Conservation (phyloP, 1,140 invertebrate genomes). For the Chelonus insularis region DNA sequence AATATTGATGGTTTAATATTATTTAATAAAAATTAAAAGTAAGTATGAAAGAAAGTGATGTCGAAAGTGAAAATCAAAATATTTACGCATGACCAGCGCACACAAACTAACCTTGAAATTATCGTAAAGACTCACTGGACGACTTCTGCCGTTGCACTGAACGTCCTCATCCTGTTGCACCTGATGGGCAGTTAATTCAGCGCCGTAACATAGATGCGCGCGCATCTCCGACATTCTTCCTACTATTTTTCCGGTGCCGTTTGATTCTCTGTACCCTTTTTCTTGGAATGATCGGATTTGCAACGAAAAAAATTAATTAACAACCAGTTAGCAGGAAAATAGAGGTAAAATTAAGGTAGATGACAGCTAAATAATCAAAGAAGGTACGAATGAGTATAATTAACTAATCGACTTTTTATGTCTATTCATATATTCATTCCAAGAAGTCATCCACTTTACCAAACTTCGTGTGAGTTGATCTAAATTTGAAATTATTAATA, state of each 20-base stretch:
- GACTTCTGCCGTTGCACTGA: slow-evolving; percentile 51
- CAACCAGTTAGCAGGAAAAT: no score
- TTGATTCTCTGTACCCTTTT: slow-evolving; percentile 6
- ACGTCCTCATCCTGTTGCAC: slow-evolving; percentile 42
- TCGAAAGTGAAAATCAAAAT: neutral
- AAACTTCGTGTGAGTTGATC: no score
- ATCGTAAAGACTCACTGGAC: slow-evolving; percentile 57
- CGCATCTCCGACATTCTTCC: slow-evolving; percentile 39
- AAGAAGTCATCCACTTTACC: no score
- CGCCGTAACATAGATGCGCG: slow-evolving; percentile 36
- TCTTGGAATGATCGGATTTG: no score
- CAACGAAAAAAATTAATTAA: no score
- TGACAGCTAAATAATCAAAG: no score
- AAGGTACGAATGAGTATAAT: no score
- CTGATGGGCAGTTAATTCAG: slow-evolving; percentile 26
- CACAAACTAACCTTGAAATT: slow-evolving; percentile 49
- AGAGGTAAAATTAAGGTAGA: no score
- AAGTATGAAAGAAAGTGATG: neutral
- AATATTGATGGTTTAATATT: no score
- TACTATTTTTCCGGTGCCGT: slow-evolving; percentile 32
- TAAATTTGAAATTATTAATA: no score
- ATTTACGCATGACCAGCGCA: neutral
- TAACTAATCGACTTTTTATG: no score
- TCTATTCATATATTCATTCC: no score
- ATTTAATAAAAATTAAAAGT: slow-evolving; percentile 1